Conservation (phyloP, 2,888 invertebrate species). For the Miltochrista miniata region DNA sequence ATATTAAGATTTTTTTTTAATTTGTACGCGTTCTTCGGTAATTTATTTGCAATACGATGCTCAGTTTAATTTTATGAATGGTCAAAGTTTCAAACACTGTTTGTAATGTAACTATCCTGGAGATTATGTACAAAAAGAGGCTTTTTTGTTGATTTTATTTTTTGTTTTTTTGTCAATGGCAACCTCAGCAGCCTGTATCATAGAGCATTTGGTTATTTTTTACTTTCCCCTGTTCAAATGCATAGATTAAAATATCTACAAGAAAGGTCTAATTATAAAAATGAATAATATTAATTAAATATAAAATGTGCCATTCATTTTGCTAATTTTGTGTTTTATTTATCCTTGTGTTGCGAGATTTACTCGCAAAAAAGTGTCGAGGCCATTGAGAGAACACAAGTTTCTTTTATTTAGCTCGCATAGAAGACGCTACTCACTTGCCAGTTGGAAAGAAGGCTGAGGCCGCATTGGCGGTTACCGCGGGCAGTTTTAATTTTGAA, state of each 20-base stretch:
- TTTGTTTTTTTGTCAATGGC: slow-evolving; percentile 42
- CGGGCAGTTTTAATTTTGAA: too few species aligned
- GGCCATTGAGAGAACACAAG: too few species aligned
- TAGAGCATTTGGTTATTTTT: slow-evolving; percentile 63
- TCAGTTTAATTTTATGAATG: slow-evolving; percentile 52
- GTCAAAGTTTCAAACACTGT: slow-evolving; percentile 46
- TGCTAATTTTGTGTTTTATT: slow-evolving; percentile 81
- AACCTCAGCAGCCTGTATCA: slow-evolving; percentile 60
- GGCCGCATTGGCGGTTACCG: too few species aligned
- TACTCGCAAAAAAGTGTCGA: background rate
- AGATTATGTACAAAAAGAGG: slow-evolving; percentile 70
- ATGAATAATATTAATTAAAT: slow-evolving; percentile 84
- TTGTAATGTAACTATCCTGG: slow-evolving; percentile 56
- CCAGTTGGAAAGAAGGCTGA: too few species aligned
- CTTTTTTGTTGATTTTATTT: slow-evolving; percentile 61
- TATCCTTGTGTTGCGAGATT: slow-evolving; percentile 17
- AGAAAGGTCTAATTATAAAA: slow-evolving; percentile 83
- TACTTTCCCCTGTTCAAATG: slow-evolving; percentile 66
- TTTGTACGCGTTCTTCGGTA: slow-evolving; percentile 48
- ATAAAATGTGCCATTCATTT: slow-evolving; percentile 84
- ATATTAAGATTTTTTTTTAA: slow-evolving; percentile 47
- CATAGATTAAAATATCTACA: slow-evolving; percentile 78
- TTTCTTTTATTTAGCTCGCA: too few species aligned
- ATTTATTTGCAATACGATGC: slow-evolving; percentile 65
- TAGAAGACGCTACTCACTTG: too few species aligned